Conservation (phyloP, 2,888 invertebrate genomes). For the Sipha maydis region DNA sequence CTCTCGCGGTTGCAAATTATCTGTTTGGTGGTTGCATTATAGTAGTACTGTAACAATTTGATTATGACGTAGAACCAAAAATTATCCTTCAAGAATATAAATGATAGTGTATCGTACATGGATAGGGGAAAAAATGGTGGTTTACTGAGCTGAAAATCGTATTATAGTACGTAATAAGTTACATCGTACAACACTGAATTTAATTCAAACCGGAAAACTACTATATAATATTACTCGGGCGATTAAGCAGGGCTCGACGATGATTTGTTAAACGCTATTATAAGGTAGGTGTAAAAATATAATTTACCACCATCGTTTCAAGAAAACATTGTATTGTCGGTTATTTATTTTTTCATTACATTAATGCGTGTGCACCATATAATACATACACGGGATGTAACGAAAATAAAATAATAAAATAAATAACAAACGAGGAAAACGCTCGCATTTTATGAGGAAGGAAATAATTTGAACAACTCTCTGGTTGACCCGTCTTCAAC, state of each 20-base stretch:
- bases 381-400: not conserved
- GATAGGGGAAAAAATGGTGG: not conserved
- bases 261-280: slow-evolving; percentile 20
- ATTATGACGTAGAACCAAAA: not conserved
- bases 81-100: not conserved
- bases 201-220: not conserved
- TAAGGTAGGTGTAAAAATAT: slow-evolving; percentile 33
- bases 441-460: slow-evolving; percentile 1
- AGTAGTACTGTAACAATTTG: not conserved
- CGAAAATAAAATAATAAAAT: not conserved
- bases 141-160: slow-evolving; percentile 16
- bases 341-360: slow-evolving; percentile 36
- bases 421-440: slow-evolving; percentile 8
- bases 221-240: not conserved
- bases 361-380: not conserved
- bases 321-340: slow-evolving; percentile 2
- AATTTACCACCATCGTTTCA: slow-evolving; percentile 24
- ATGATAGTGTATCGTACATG: not conserved
- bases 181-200: not conserved
- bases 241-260: slow-evolving; percentile 2
- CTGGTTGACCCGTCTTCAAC: not conserved
- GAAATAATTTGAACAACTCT: slow-evolving; percentile 3
- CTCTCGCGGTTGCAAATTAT: not conserved
- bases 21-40: not conserved
- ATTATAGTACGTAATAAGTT: not conserved